phyloP scores from a whole-genome alignment of 2,113 vertebrate species.

The Garra rufa region DNA sequence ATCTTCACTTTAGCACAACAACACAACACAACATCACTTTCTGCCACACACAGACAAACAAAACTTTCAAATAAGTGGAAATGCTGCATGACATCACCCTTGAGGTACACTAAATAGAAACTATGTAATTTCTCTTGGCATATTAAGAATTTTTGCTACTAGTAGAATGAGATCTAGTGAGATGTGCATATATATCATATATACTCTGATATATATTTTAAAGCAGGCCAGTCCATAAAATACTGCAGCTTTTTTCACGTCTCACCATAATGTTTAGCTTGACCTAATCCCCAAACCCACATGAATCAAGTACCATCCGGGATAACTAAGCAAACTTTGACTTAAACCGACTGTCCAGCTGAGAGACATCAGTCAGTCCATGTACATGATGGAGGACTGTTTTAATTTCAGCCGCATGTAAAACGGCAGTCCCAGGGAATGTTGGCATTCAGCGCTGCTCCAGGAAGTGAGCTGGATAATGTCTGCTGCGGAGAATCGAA shows the following conservation, averaged over 20 bases:
- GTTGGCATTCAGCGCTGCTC: background rate
- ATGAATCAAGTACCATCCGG: conserved; percentile 16
- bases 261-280: conserved; percentile 40
- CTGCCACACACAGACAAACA: background rate
- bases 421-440: conserved; percentile 13
- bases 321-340: background rate
- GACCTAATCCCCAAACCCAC: conserved; percentile 36
- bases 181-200: background rate
- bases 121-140: background rate
- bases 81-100: background rate
- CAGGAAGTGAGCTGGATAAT: conserved; percentile 55
- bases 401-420: background rate
- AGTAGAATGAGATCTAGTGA: background rate
- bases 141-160: too few species aligned
- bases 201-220: background rate
- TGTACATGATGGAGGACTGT: background rate
- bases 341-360: background rate
- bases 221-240: background rate
- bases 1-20: conserved; percentile 47
- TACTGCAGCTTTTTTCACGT: conserved; percentile 3
- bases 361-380: conserved; percentile 15
- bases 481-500: conserved; percentile 31
- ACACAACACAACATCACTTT: conserved; percentile 4
- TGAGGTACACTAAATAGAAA: background rate
- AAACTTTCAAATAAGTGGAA: background rate